Evolutionary conservation across 2,888 invertebrate genomes (phyloP), one percentile per base, ranked within the genome.

Genomic region (Nephrocerus scutellatus): DNA sequence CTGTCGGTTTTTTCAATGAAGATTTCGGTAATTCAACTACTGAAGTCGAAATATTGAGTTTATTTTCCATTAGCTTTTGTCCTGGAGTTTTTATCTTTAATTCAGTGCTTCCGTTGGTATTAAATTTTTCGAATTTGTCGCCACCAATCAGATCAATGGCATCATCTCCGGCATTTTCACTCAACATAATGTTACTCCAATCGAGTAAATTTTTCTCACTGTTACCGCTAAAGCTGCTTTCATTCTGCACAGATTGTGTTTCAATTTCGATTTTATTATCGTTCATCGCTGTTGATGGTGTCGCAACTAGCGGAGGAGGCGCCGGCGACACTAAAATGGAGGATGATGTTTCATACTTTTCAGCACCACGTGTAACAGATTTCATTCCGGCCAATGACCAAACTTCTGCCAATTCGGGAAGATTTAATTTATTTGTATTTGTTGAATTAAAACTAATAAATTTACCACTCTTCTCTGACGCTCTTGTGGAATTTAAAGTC

Each of bases 361-460:
- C 15, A 9, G 31, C 22, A 22, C 10, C 10, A 10, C 8, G 10
- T 9, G 59, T 33, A 5, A 60, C 54, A 23, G 54, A 44, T 54
- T 63, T 64, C 56, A 66, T 55, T 8, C 56, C 54, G 1, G 60
- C 62, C 35, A 67, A 45, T 20, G 60, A 59, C 63, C 66, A 68
- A 2, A 55, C 61, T 21, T 66, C 66, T 2, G 61, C 58, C 12
- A 48, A 52, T 41, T 61, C 59, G 20, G 67, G 63, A 30, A 64
- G 40, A 16, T 51, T 54, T 26, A 65, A 42, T 39, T 62, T 57
- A 18, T 63, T 59, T 9, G 56, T 52, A 48, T 60, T 62, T 21
- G 60, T 63, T 10, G 59, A 56, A 39, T 60, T 64, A 12, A 60
- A 60, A 33, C 48, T 57, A 6, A 66, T 58, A 32, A 56, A 63